Evolutionary conservation across 2,113 vertebrate species (phyloP).

Genomic region (Solea senegalensis): DNA sequence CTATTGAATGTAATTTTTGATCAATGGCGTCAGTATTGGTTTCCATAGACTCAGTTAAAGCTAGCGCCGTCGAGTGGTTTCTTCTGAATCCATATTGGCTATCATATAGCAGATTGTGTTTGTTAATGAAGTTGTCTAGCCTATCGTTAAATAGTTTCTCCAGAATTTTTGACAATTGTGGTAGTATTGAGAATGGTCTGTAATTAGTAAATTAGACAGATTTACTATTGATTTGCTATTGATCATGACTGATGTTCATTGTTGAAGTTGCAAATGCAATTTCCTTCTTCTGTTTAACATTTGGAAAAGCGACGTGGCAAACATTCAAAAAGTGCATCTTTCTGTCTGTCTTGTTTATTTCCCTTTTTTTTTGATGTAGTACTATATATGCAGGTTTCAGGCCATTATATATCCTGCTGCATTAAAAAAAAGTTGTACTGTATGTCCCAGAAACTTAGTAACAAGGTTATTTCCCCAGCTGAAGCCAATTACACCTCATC

Average conservation of each 20-base stretch:
- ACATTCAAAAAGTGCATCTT: conserved; percentile 36
- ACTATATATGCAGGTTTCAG: conserved; percentile 2
- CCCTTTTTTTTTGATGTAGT: conserved; percentile 36
- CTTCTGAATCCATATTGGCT: too few relatives aligned
- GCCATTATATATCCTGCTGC: conserved; percentile 4
- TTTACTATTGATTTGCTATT: conserved; percentile 75
- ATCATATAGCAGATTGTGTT: too few relatives aligned
- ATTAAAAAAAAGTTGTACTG: conserved; percentile 1
- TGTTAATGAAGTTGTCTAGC: too few relatives aligned
- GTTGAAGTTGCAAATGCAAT: conserved; percentile 68
- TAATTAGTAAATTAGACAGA: too few relatives aligned
- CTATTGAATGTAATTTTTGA: too few relatives aligned
- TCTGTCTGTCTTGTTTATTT: conserved; percentile 25
- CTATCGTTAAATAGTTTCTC: too few relatives aligned
- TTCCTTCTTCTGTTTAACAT: conserved; percentile 71
- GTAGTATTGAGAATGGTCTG: too few relatives aligned
- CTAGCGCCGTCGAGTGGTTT: too few relatives aligned
- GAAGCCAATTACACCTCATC: conserved; percentile 41
- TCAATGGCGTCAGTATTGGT: too few relatives aligned
- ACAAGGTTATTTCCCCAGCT: conserved; percentile 4
- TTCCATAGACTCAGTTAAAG: too few relatives aligned
- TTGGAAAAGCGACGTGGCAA: conserved; percentile 53
- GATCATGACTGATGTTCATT: conserved; percentile 74
- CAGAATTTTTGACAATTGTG: too few relatives aligned
- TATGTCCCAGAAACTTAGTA: conserved; percentile 10